phyloP scores from a whole-genome alignment of 1,140 invertebrate species.

The Gonatopus flavifemur region DNA sequence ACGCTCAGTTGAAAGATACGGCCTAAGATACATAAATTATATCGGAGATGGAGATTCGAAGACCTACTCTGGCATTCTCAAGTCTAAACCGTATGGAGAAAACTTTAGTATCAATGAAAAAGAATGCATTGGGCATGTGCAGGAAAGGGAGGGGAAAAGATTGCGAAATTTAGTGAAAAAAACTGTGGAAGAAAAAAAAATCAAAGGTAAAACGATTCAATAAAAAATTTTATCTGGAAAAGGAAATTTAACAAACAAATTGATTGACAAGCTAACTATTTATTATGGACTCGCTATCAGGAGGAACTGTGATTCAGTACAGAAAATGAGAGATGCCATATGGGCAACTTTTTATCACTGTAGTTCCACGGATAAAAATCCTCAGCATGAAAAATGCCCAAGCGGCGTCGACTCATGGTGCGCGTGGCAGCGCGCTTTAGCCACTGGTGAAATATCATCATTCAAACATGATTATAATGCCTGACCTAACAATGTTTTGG shows the following conservation, averaged over 20 bases:
- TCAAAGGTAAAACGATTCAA: background rate
- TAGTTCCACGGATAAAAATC: constrained; percentile 17
- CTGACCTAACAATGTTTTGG: constrained; percentile 4
- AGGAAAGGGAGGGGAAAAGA: background rate
- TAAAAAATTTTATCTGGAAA: constrained; percentile 10
- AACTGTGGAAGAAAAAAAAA: background rate
- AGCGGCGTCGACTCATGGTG: background rate
- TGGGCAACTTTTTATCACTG: constrained; percentile 4
- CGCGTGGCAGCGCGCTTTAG: background rate
- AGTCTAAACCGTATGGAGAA: background rate
- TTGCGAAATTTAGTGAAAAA: constrained; percentile 1
- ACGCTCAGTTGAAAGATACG: constrained; percentile 1
- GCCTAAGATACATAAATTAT: background rate
- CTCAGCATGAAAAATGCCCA: constrained; percentile 14
- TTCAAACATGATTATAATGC: background rate
- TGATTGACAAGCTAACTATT: constrained; percentile 29
- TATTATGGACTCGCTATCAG: too few relatives aligned
- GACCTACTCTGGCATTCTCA: background rate
- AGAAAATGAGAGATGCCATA: constrained; percentile 3
- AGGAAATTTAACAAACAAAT: constrained; percentile 25
- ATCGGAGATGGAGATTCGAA: background rate
- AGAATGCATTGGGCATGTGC: constrained; percentile 1
- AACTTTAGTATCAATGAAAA: background rate
- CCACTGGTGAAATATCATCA: background rate
- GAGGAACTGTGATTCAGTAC: constrained; percentile 4